Base-by-base conservation (phyloP, 1,140 invertebrate genomes). In the Helicoverpa armigera region DNA sequence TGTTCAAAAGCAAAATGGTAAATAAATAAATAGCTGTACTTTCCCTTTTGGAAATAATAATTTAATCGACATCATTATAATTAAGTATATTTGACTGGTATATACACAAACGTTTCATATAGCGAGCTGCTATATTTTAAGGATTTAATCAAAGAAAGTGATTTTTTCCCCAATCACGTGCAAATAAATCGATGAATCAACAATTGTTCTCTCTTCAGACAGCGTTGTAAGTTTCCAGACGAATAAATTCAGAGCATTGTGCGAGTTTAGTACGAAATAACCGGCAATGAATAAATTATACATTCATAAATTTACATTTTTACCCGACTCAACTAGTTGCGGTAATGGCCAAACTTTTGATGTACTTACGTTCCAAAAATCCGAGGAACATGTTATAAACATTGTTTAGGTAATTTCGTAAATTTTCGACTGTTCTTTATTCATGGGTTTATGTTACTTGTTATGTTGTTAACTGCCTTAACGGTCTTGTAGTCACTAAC, bases 281-380 rank as follows among this genome's bases (percentile, higher is more conserved):
- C 77, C 74, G 82, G 74, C 85, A 85, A 85, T 83, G 83, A 85
- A 86, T 86, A 82, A 86, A 85, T 83, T 86, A 83, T 86, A 63
- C 78, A 69, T 72, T 58, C 81, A 82, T 75, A 81, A 85, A 85
- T 87, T 87, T 82, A 82, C 80, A 82, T 79, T 79, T 82, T 81
- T 70, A 80, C 67, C 53, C 56, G 31, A 54, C 43, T 58, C 60
- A 67, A 83, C 70, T 83, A 81, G 77, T 83, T 58, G 43, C 63
- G 12, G n/a, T 58, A 58, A 81, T 79, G 76, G 53, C 35, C 16
- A 29, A 79, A 79, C 31, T 70, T 67, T 77, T 67, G 43, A 54
- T 72, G 50, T 54, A 72, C 5, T 3, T 29, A 60, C 7, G n/a
- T 76, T n/a, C 14, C 13, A 13, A 23, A 61, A 48, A 61, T 29